Conservation (phyloP, 2,113 vertebrate genomes). For the Pituophis catenifer region DNA sequence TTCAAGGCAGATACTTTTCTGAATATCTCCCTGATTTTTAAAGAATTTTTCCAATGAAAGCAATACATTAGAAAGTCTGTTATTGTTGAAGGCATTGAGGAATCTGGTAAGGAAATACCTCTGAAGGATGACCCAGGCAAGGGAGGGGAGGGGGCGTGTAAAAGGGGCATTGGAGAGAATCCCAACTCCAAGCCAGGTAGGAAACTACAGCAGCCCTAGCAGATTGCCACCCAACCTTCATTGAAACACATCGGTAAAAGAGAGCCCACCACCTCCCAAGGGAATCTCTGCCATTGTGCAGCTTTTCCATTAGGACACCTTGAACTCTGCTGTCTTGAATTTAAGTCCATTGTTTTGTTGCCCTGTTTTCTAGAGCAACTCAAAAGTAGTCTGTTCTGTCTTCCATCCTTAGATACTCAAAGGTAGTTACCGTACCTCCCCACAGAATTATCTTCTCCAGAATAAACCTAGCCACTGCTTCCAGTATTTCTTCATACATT, state of each 20-base stretch:
- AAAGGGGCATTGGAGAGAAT: not conserved
- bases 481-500: too few relatives aligned
- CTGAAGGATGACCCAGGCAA: too few relatives aligned
- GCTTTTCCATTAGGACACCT: not conserved
- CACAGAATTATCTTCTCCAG: not conserved
- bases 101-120: too few relatives aligned
- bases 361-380: not conserved
- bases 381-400: not conserved
- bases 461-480: not conserved
- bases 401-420: not conserved
- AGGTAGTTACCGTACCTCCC: not conserved
- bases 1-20: too few relatives aligned
- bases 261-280: not conserved
- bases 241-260: not conserved
- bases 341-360: not conserved
- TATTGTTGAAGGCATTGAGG: too few relatives aligned
- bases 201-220: not conserved
- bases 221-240: not conserved
- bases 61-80: too few relatives aligned
- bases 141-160: not conserved
- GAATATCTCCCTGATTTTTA: too few relatives aligned
- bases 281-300: not conserved
- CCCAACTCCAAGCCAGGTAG: not conserved
- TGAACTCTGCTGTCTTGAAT: not conserved
- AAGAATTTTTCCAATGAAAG: too few relatives aligned